These are phyloP conservation scores for Psilopsiagon aurifrons DNA, from an alignment of 2,113 vertebrate genomes.

Conservation along the genomic window DNA sequence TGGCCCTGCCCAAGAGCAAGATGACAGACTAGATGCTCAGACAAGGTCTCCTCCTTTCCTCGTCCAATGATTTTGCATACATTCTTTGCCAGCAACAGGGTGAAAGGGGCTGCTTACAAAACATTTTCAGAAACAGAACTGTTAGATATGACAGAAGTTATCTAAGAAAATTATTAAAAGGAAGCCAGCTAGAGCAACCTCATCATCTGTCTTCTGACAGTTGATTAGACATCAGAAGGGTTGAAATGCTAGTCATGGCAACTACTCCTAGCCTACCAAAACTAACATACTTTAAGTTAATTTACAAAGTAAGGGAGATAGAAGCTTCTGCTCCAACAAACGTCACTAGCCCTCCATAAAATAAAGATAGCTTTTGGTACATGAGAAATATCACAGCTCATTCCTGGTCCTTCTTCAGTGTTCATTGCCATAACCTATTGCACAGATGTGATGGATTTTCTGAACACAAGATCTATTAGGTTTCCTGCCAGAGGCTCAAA, in stretches of 20 bases:
- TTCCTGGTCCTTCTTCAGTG: background rate
- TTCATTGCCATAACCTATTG: background rate
- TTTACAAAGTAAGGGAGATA: background rate
- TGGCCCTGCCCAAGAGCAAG: background rate
- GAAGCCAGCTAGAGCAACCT: background rate
- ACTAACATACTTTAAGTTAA: background rate
- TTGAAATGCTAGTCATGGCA: background rate
- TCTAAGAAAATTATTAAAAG: conserved; percentile 1
- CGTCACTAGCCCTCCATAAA: background rate
- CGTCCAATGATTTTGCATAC: background rate
- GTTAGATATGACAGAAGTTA: background rate
- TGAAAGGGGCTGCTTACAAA: background rate
- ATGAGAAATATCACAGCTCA: background rate
- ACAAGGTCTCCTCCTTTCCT: background rate
- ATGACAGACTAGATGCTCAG: background rate
- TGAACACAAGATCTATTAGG: conserved; percentile 23
- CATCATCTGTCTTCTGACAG: background rate
- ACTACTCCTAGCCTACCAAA: background rate
- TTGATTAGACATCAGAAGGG: background rate
- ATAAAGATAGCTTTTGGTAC: background rate
- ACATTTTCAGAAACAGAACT: background rate
- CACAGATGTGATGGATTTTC: conserved; percentile 37
- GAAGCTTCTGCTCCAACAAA: background rate
- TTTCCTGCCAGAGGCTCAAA: conserved; percentile 36
- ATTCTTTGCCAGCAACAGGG: background rate